These are phyloP conservation scores for Shargacucullia verbasci DNA, from an alignment of 2,888 invertebrate genomes.

Conservation along the genomic window DNA sequence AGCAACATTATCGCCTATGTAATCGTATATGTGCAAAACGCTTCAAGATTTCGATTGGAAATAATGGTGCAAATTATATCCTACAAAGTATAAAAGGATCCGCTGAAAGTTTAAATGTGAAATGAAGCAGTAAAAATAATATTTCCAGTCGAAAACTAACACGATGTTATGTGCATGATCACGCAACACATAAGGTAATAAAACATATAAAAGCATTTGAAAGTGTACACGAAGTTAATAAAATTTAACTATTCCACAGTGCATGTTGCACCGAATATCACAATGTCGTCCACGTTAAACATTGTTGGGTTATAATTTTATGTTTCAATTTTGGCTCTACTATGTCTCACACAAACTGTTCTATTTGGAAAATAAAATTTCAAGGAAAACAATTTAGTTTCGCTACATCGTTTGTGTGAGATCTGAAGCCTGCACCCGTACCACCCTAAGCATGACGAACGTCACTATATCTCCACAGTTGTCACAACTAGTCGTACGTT, in stretches of 20 bases:
- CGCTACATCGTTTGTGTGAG: slow-evolving; percentile 73
- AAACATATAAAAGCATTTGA: slow-evolving; percentile 52
- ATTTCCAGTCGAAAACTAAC: slow-evolving; percentile 71
- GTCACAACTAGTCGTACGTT: slow-evolving; percentile 66
- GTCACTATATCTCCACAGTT: slow-evolving; percentile 66
- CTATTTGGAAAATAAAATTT: slow-evolving; percentile 18
- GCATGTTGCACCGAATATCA: slow-evolving; percentile 86
- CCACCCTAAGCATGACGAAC: slow-evolving; percentile 85
- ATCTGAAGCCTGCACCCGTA: slow-evolving; percentile 84
- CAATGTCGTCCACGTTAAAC: slow-evolving; percentile 75
- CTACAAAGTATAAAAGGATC: slow-evolving; percentile 7
- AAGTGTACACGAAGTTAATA: slow-evolving; percentile 64
- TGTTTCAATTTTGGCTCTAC: slow-evolving; percentile 68
- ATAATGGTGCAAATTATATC: slow-evolving; percentile 32
- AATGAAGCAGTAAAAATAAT: slow-evolving; percentile 27
- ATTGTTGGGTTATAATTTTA: slow-evolving; percentile 72
- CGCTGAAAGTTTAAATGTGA: slow-evolving; percentile 6
- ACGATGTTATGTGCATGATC: slow-evolving; percentile 76
- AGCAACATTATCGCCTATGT: slow-evolving; percentile 6
- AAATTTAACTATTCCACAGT: slow-evolving; percentile 75
- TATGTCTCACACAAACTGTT: slow-evolving; percentile 73
- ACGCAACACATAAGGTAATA: slow-evolving; percentile 60
- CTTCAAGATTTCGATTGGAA: slow-evolving; percentile 64
- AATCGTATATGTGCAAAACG: slow-evolving; percentile 51
- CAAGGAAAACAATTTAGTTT: slow-evolving; percentile 24